These are phyloP conservation scores for Seriola aureovittata DNA, from an alignment of 2,113 vertebrate species.

Conservation along the genomic window DNA sequence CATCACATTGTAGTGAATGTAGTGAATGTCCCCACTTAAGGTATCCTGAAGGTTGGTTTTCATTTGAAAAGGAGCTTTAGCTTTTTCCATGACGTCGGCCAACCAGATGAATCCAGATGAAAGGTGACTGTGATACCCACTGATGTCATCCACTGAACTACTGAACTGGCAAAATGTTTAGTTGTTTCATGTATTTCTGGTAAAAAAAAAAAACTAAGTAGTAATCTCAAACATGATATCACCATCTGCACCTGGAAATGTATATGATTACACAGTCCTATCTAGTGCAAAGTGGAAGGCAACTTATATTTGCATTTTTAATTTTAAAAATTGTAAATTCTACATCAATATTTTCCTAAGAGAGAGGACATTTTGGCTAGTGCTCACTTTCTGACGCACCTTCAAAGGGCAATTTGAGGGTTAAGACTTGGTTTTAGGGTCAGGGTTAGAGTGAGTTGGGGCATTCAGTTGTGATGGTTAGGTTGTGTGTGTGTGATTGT, in stretches of 20 bases:
- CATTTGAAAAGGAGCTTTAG: constrained; percentile 52
- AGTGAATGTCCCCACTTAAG: constrained; percentile 54
- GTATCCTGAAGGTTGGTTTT: constrained; percentile 57
- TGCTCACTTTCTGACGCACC: no score
- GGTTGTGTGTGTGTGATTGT: background rate
- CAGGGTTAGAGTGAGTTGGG: no score
- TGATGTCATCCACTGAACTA: background rate
- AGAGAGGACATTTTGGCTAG: no score
- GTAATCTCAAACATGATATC: background rate
- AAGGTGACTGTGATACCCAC: background rate
- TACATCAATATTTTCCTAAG: no score
- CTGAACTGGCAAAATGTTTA: background rate
- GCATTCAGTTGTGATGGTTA: no score
- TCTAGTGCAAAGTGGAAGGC: background rate
- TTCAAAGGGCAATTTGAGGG: no score
- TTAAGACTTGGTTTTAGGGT: no score
- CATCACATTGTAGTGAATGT: constrained; percentile 62
- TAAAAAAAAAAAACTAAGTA: background rate
- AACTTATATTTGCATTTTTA: background rate
- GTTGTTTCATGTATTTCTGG: background rate
- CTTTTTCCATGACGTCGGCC: constrained; percentile 35
- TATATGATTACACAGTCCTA: background rate
- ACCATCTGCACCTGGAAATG: background rate
- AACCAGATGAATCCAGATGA: background rate
- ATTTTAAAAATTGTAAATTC: no score